Evolutionary conservation across 2,797 vertebrate genomes (phyloP).

Genomic region (Brachymystax lenok): DNA sequence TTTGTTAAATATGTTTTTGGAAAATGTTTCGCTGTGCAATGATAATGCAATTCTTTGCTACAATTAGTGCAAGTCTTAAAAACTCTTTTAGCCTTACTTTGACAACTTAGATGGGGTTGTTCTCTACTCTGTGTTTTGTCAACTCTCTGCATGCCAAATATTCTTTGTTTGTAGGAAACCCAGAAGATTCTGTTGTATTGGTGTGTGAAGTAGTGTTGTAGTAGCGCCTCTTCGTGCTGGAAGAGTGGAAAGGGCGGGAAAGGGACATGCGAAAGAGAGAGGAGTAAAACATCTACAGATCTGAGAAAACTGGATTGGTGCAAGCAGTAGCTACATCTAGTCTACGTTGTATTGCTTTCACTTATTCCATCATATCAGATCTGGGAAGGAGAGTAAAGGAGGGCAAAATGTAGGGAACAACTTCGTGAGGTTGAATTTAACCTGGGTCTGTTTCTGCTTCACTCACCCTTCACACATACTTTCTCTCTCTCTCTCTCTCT

Average conservation of each 20-base stretch:
- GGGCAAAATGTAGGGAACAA: too few relatives aligned
- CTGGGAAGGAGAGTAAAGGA: too few relatives aligned
- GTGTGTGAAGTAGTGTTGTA: background rate
- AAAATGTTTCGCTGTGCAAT: background rate
- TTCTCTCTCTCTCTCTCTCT: background rate
- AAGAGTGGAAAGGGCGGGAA: background rate
- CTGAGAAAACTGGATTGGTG: background rate
- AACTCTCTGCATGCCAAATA: background rate
- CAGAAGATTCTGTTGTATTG: too few relatives aligned
- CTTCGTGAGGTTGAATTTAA: too few relatives aligned
- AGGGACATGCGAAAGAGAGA: constrained; percentile 8
- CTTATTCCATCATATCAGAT: too few relatives aligned
- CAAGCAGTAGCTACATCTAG: background rate
- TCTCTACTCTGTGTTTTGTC: background rate
- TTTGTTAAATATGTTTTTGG: too few relatives aligned
- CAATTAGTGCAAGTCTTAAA: background rate
- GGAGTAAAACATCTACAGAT: constrained; percentile 1
- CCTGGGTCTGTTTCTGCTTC: too few relatives aligned
- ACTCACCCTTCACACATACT: too few relatives aligned
- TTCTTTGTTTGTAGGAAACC: background rate
- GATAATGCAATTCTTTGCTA: too few relatives aligned
- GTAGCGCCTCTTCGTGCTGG: background rate
- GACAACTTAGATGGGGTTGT: too few relatives aligned
- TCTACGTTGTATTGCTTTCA: background rate
- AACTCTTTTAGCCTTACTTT: too few relatives aligned